phyloP scores from a whole-genome alignment of 2,797 vertebrate species.

The Typhlichthys subterraneus region DNA sequence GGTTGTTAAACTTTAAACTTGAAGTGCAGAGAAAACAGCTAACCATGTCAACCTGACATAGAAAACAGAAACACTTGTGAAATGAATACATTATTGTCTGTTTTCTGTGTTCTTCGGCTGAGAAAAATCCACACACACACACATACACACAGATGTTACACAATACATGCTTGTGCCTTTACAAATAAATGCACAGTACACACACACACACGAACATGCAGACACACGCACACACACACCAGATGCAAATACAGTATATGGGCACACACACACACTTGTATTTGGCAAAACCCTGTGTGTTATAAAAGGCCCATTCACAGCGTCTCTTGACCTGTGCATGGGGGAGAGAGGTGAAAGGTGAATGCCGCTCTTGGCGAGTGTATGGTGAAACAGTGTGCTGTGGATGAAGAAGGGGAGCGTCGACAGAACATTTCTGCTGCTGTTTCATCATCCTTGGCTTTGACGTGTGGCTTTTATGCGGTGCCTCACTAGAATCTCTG shows the following conservation, averaged over 20 bases:
- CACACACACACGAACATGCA: neutral
- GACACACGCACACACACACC: neutral
- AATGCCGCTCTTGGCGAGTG: conserved; percentile 35
- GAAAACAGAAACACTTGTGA: conserved; percentile 52
- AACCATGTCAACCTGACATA: conserved; percentile 37
- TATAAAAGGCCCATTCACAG: conserved; percentile 34
- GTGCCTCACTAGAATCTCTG: conserved; percentile 14
- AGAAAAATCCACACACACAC: conserved; percentile 54
- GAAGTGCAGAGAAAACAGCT: conserved; percentile 35
- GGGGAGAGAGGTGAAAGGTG: conserved; percentile 52
- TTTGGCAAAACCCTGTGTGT: conserved; percentile 3
- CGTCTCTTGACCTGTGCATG: conserved; percentile 53
- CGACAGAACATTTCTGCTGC: conserved; percentile 3
- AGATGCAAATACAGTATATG: neutral
- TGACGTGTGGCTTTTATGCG: conserved; percentile 6
- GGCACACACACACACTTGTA: neutral
- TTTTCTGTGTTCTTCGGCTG: conserved; percentile 49
- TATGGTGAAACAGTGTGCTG: conserved; percentile 23
- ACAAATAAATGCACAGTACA: neutral
- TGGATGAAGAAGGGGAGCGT: conserved; percentile 1
- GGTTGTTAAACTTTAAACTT: no score
- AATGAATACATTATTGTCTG: conserved; percentile 69
- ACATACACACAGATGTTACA: conserved; percentile 26
- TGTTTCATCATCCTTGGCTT: conserved; percentile 19
- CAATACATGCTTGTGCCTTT: conserved; percentile 18